These are phyloP conservation scores for Aradophagus sp. DNA, from an alignment of 1,140 invertebrate species.

Conservation along the genomic window DNA sequence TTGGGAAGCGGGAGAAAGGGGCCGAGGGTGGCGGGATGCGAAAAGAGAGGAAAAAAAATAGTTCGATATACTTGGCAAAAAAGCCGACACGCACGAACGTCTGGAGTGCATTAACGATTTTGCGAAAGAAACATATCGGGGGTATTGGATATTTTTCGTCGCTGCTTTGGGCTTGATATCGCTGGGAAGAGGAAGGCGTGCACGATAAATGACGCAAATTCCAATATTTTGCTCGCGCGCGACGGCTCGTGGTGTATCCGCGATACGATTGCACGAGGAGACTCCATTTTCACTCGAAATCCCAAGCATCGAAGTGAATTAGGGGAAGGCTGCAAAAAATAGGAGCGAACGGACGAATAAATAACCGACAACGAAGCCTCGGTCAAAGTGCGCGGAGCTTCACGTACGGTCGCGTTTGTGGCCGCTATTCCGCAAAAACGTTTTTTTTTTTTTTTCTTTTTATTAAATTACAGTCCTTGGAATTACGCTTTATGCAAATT, in stretches of 20 bases:
- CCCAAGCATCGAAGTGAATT: constrained; percentile 46
- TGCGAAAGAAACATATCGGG: constrained; percentile 46
- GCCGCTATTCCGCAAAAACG: too few species aligned
- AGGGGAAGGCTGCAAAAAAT: constrained; percentile 35
- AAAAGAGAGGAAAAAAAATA: constrained; percentile 12
- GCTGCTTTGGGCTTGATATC: constrained; percentile 24
- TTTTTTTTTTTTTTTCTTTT: too few species aligned
- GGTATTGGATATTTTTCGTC: constrained; percentile 46
- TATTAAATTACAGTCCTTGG: too few species aligned
- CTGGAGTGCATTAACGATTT: constrained; percentile 50
- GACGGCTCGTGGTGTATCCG: constrained; percentile 30
- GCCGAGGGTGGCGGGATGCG: too few species aligned
- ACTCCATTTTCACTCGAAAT: constrained; percentile 49
- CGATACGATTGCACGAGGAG: constrained; percentile 42
- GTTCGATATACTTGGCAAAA: constrained; percentile 15
- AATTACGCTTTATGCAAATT: too few species aligned
- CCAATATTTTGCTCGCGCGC: constrained; percentile 57
- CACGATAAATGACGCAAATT: constrained; percentile 62
- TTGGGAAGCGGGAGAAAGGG: too few species aligned
- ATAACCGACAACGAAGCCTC: constrained; percentile 33
- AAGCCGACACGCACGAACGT: constrained; percentile 39
- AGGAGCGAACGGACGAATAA: constrained; percentile 43
- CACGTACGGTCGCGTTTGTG: background rate
- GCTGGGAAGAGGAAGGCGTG: constrained; percentile 17
- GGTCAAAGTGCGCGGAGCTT: constrained; percentile 23